Conservation (phyloP, 2,113 vertebrate species). For the Rhinolophus ferrumequinum region DNA sequence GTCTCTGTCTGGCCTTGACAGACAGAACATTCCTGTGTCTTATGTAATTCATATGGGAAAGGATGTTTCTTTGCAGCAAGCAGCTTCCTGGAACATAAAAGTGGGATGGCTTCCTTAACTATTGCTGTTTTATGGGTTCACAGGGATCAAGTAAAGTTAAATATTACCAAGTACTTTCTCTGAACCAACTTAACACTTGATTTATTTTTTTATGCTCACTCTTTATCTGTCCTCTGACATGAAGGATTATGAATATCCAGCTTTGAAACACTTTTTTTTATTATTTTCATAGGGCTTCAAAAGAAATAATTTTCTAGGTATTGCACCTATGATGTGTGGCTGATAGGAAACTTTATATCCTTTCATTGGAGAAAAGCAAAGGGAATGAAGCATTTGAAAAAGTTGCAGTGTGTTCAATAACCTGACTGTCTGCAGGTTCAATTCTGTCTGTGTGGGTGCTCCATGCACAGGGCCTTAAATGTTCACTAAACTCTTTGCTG, state of each 20-base stretch:
- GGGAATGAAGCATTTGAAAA: not conserved
- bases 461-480: too few relatives aligned
- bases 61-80: not conserved
- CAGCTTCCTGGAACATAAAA: not conserved
- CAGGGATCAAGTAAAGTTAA: not conserved
- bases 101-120: not conserved
- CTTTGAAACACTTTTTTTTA: not conserved
- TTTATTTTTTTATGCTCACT: not conserved
- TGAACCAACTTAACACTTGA: not conserved
- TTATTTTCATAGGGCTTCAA: not conserved
- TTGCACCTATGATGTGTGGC: not conserved
- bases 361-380: not conserved
- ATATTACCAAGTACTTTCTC: not conserved
- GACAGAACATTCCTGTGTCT: not conserved
- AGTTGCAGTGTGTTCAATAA: not conserved
- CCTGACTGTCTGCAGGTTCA: not conserved
- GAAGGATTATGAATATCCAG: not conserved
- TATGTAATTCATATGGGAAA: not conserved
- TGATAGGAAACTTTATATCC: not conserved
- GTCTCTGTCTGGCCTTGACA: not conserved
- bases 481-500: too few relatives aligned
- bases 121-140: not conserved
- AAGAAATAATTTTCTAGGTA: not conserved
- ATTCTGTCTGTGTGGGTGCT: not conserved
- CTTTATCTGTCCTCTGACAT: not conserved